Percentiles rank a stretch among this genome's conserved stretches.
Evolutionary conservation across 2,113 vertebrate species (phyloP).

Genomic region (Phrynocephalus versicolor): DNA sequence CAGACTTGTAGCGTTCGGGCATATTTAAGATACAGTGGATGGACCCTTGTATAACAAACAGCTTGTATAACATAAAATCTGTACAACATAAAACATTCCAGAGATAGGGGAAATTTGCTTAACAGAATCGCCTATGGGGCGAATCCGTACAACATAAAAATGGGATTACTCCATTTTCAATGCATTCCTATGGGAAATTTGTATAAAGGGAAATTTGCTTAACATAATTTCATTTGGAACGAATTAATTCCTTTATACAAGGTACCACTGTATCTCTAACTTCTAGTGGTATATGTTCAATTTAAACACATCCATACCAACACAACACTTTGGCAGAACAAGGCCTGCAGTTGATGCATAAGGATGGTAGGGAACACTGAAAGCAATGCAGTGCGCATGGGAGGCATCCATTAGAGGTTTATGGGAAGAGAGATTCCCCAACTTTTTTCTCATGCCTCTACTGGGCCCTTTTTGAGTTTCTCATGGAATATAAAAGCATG

Average conservation of each 20-base stretch:
- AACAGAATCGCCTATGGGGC: too few relatives aligned
- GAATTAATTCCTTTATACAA: too few relatives aligned
- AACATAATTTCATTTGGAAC: too few relatives aligned
- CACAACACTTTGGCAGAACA: not conserved
- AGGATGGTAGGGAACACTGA: not conserved
- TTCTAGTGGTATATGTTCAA: not conserved
- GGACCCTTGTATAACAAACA: too few relatives aligned
- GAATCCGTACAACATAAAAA: too few relatives aligned
- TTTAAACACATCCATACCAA: not conserved
- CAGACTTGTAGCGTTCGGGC: not conserved
- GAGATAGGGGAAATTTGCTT: too few relatives aligned
- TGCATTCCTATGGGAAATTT: too few relatives aligned
- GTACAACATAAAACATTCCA: too few relatives aligned
- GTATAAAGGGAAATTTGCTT: too few relatives aligned
- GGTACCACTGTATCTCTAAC: too few relatives aligned
- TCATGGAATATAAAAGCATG: not conserved
- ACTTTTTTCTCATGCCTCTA: not conserved
- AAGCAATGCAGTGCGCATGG: not conserved
- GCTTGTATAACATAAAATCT: too few relatives aligned
- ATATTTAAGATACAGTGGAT: not conserved
- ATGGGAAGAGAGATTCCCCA: not conserved
- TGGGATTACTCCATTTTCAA: too few relatives aligned
- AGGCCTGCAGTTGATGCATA: not conserved
- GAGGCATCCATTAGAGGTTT: not conserved
- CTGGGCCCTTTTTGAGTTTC: not conserved